A percentile compares a stretch with the other conserved stretches of the same genome.
These are phyloP conservation scores for Odontocolon sp. DNA, from an alignment of 2,888 invertebrate species.

Conservation along the genomic window DNA sequence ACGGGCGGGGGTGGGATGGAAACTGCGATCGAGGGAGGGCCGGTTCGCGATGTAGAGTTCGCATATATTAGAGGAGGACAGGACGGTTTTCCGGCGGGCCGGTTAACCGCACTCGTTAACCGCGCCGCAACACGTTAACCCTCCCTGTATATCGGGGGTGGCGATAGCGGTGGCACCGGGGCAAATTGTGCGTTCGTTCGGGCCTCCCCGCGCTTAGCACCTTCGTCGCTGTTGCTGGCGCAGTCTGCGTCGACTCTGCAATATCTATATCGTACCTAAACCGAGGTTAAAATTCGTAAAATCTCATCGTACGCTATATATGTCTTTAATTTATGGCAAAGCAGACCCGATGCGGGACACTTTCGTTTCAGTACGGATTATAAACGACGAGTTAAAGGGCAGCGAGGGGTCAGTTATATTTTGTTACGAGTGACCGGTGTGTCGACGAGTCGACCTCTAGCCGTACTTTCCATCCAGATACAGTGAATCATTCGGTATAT, in stretches of 20 bases:
- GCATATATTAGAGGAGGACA: conserved; percentile 78
- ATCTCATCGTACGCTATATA: conserved; percentile 3
- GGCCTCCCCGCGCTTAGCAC: conserved; percentile 5
- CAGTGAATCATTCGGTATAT: conserved; percentile 19
- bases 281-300: conserved; percentile 16
- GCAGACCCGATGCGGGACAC: neutral
- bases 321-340: conserved; percentile 18
- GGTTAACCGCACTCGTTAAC: conserved; percentile 81
- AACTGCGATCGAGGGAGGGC: conserved; percentile 49
- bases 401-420: neutral
- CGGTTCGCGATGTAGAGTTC: conserved; percentile 52
- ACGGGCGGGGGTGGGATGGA: conserved; percentile 41
- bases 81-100: conserved; percentile 77
- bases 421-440: conserved; percentile 28
- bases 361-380: neutral
- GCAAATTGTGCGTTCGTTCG: conserved; percentile 58
- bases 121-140: conserved; percentile 78
- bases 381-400: conserved; percentile 2
- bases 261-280: conserved; percentile 13
- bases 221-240: too few relatives aligned
- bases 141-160: conserved; percentile 56
- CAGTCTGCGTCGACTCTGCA: too few relatives aligned
- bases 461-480: neutral
- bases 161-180: conserved; percentile 29
- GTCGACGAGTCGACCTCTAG: neutral